Evolutionary conservation across 2,797 vertebrate genomes (phyloP).

Genomic region (Bryconaethiops microstoma): DNA sequence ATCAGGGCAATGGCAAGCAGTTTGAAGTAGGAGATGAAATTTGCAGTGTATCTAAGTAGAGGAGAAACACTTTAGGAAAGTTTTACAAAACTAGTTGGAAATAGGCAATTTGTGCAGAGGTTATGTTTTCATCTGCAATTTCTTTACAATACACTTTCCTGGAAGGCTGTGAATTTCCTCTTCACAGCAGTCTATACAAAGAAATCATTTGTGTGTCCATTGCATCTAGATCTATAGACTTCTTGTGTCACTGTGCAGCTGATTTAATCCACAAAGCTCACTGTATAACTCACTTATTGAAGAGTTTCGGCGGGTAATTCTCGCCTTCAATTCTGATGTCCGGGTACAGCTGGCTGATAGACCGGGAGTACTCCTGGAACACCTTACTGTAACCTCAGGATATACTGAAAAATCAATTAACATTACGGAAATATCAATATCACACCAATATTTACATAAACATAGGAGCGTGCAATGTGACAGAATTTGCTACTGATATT

Average conservation of each 20-base stretch:
- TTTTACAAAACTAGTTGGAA: background rate
- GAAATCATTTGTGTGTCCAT: too few relatives aligned
- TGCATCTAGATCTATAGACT: too few relatives aligned
- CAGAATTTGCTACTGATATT: background rate
- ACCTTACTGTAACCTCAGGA: slow-evolving; percentile 84
- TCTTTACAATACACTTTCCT: background rate
- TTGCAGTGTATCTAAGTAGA: slow-evolving; percentile 67
- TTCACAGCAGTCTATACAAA: too few relatives aligned
- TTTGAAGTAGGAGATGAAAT: slow-evolving; percentile 78
- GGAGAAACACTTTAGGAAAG: background rate
- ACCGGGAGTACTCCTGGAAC: slow-evolving; percentile 80
- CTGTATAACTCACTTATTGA: slow-evolving; percentile 71
- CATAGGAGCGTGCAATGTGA: background rate
- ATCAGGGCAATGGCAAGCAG: slow-evolving; percentile 75
- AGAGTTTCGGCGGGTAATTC: slow-evolving; percentile 75
- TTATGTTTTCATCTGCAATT: background rate
- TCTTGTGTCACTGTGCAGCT: too few relatives aligned
- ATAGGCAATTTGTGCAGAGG: background rate
- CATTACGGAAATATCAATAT: slow-evolving; percentile 2
- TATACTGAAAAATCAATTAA: slow-evolving; percentile 63
- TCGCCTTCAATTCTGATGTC: slow-evolving; percentile 79
- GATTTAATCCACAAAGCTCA: background rate
- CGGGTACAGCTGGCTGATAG: slow-evolving; percentile 80
- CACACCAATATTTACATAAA: background rate
- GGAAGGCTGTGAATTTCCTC: background rate